Base-by-base conservation (phyloP, 2,113 vertebrate genomes). In the Halcyon malimbica region DNA sequence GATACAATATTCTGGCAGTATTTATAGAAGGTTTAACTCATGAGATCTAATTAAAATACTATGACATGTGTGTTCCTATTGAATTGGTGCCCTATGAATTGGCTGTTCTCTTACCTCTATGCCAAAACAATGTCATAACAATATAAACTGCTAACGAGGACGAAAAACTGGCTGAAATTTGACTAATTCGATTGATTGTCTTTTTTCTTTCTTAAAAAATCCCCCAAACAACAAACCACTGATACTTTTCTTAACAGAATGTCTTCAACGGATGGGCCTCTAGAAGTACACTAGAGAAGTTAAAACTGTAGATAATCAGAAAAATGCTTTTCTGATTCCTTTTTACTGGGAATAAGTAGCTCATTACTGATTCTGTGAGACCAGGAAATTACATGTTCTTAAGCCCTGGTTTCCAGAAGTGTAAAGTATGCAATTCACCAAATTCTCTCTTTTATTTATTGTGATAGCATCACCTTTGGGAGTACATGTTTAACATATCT, bases 31-130 rank as follows among this genome's bases (percentile, higher is more conserved):
- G 7, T 63, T 97, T 84, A 96, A 85, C 92, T 97, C 93, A 59
- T 89, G 96, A 98, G 93, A 96, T 96, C 94, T 97, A 97, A 98
- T 98, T 98, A 97, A 97, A 98, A 96, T 89, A 94, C 76, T 93
- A 59, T 90, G 93, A 96, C 83, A 87, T 44, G 84, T 56, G 83
- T 95, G 82, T 50, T 96, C 39, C 67, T 93, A 70, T 92, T 96
- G 94, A 96, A 94, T 83, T 80, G 53, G 54, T 95, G 81, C 96
- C 91, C 90, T 95, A 57, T 91, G 78, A 95, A 92, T 92, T 87
- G 92, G 59, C 75, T 97, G 70, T 68, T 97, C 83, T 86, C 42
- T 77, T 92, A 92, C 85, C 54, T 83, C 35, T 63, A 50, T 81
- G 96, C 76, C 96, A 98, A 95, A 96, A 95, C 82, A 96, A 85